Evolutionary conservation across 2,113 vertebrate species (phyloP).

Genomic region (Diphyllodes magnificus): DNA sequence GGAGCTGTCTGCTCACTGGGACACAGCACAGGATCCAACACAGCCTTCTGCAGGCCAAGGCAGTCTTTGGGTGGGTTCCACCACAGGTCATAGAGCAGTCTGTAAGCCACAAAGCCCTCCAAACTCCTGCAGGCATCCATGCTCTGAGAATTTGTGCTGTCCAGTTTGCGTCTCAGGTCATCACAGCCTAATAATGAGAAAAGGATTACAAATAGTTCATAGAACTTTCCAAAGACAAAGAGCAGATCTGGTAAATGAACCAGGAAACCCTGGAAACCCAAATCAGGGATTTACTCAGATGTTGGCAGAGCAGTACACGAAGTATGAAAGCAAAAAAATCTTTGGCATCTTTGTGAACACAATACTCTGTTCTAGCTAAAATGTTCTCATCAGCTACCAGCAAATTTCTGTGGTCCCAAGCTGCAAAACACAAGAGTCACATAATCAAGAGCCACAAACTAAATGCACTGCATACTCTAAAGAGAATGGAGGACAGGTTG

Average conservation of each 20-base stretch:
- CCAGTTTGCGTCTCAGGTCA: conserved; percentile 62
- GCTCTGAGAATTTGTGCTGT: conserved; percentile 36
- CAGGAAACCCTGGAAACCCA: background rate
- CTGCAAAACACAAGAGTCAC: background rate
- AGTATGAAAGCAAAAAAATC: background rate
- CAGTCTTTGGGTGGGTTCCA: conserved; percentile 69
- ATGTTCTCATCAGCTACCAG: background rate
- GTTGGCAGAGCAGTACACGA: background rate
- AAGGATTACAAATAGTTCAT: background rate
- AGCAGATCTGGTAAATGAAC: background rate
- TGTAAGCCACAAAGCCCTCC: conserved; percentile 80
- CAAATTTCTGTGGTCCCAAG: background rate
- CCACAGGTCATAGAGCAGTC: conserved; percentile 83
- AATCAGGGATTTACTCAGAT: background rate
- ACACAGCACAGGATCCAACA: background rate
- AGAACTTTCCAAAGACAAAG: background rate
- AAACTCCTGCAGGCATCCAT: conserved; percentile 74
- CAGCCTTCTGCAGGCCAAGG: background rate
- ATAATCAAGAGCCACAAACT: background rate
- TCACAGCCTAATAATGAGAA: conserved; percentile 64
- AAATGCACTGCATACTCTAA: background rate
- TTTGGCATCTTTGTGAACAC: background rate
- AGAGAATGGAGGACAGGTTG: background rate
- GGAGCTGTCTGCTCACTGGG: background rate
- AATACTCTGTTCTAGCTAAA: background rate